Evolutionary conservation across 35 echinoderm and acorn worm species (phyloP).

Genomic region (Holothuria glaberrima): DNA sequence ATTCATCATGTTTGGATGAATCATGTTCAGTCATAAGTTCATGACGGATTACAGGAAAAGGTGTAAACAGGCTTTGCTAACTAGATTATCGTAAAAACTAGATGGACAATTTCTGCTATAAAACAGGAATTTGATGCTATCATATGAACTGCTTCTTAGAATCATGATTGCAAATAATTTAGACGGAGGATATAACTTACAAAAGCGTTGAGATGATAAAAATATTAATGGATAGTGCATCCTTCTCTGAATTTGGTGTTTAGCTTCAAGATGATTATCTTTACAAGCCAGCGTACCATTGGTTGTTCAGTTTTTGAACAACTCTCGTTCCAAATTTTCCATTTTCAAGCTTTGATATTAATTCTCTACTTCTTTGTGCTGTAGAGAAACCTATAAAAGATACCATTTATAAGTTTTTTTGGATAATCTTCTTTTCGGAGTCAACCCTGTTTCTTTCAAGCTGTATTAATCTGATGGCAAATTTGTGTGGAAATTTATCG

Average conservation of each 20-base stretch:
- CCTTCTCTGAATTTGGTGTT: background rate
- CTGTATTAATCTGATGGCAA: background rate
- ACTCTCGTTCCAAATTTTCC: constrained; percentile 37
- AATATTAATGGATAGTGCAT: background rate
- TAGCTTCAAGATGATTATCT: constrained; percentile 40
- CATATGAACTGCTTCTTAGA: no score
- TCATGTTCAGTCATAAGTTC: no score
- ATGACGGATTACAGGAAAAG: no score
- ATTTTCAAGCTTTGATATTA: constrained; percentile 48
- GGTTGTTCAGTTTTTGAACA: constrained; percentile 44
- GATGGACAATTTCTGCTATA: no score
- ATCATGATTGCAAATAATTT: background rate
- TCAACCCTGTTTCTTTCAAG: background rate
- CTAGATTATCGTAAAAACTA: no score
- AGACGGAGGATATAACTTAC: background rate
- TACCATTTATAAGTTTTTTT: background rate
- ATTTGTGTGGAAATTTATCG: background rate
- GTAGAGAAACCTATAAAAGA: background rate
- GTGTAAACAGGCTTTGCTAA: no score
- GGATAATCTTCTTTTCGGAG: background rate
- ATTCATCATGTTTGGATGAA: no score
- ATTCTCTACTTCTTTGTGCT: constrained; percentile 7
- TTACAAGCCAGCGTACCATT: constrained; percentile 33
- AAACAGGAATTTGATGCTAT: no score
- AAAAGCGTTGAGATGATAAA: background rate